Conservation (phyloP, 2,113 vertebrate genomes). For the Ammospiza nelsoni region DNA sequence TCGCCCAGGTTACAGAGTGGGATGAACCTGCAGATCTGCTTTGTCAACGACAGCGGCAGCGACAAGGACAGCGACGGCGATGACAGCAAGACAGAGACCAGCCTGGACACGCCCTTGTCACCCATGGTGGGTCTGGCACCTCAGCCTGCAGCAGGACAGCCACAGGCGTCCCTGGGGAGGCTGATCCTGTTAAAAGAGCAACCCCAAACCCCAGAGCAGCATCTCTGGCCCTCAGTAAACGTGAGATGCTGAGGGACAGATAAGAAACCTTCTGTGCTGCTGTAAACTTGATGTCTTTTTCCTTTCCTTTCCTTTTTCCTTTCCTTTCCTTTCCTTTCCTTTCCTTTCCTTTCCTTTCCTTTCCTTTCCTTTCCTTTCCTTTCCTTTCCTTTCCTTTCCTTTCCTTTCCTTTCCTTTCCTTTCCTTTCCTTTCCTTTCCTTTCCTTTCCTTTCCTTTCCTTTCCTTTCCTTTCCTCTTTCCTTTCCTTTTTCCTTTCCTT, state of each 20-base stretch:
- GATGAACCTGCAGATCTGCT: slow-evolving; percentile 99
- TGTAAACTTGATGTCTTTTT: background rate
- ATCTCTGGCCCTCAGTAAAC: accelerated
- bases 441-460: no score
- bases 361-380: no score
- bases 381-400: background rate
- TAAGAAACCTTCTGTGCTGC: background rate
- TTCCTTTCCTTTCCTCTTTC: background rate
- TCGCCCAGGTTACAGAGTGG: slow-evolving; percentile 90
- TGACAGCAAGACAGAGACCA: slow-evolving; percentile 98
- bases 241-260: background rate
- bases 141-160: background rate
- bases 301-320: no score
- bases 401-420: background rate
- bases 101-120: slow-evolving; percentile 94
- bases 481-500: background rate
- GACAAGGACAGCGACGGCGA: slow-evolving; percentile 98
- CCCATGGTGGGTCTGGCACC: slow-evolving; percentile 84
- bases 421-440: background rate
- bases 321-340: no score
- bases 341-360: no score
- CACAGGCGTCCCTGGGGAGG: background rate
- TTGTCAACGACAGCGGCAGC: slow-evolving; percentile 96
- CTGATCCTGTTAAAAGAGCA: background rate
- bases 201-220: background rate